A percentile compares a stretch with the other conserved stretches of the same genome.
phyloP scores from a whole-genome alignment of 53 echinoderm and acorn worm genomes.

The Antedon mediterranea region DNA sequence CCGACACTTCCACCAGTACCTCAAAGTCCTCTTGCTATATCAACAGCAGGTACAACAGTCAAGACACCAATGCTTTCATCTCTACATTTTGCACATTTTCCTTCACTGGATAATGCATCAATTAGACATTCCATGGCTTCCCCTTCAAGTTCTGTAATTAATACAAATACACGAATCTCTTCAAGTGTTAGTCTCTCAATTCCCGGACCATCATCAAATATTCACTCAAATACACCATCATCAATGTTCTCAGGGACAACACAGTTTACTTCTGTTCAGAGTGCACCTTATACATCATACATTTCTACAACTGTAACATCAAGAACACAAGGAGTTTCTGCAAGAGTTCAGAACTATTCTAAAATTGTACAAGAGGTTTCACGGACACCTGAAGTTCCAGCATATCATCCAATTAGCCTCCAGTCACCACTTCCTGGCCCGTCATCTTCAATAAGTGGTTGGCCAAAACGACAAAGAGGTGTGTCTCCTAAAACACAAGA shows the following conservation, averaged over 20 bases:
- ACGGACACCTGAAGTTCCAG: background rate
- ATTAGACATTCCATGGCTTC: background rate
- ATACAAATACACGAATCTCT: background rate
- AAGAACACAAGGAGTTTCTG: too few species aligned
- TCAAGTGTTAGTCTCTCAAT: background rate
- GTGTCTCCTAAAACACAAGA: background rate
- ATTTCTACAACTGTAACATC: background rate
- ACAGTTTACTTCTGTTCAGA: background rate
- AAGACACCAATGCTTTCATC: slow-evolving; percentile 15
- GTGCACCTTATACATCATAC: background rate
- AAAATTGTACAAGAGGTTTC: background rate
- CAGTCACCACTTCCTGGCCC: background rate
- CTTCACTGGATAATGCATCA: background rate
- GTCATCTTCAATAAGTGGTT: background rate
- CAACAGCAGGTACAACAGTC: slow-evolving; percentile 7
- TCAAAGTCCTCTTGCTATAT: slow-evolving; percentile 13
- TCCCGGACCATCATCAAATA: background rate
- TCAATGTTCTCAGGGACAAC: background rate
- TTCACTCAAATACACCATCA: background rate
- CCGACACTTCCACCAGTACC: slow-evolving; percentile 24
- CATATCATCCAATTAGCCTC: background rate
- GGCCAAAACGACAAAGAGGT: background rate
- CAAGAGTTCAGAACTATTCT: background rate
- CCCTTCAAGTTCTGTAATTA: background rate
- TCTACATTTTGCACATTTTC: background rate